Evolutionary conservation across 1,140 invertebrate species (phyloP).

Genomic region (Sycobia sp.): DNA sequence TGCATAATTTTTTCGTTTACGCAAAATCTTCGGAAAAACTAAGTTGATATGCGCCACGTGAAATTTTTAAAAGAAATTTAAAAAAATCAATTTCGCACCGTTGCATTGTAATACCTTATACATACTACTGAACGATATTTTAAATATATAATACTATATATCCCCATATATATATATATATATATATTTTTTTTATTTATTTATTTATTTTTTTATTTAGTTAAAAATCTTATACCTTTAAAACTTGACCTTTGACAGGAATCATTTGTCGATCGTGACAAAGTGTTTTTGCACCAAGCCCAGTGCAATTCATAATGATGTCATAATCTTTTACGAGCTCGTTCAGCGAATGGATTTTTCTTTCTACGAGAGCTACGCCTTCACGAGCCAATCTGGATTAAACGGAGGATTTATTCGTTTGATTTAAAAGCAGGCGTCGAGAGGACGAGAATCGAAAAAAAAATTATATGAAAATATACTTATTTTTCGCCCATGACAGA

Average conservation of each 20-base stretch:
- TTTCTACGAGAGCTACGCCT: conserved; percentile 66
- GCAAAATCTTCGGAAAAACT: too few species aligned
- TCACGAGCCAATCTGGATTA: conserved; percentile 63
- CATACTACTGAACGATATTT: too few species aligned
- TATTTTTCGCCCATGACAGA: conserved; percentile 75
- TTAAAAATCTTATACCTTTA: conserved; percentile 67
- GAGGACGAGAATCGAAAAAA: too few species aligned
- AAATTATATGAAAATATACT: conserved; percentile 52
- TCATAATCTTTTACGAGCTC: conserved; percentile 71
- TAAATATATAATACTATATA: too few species aligned
- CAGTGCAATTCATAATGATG: conserved; percentile 87
- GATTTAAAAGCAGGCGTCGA: too few species aligned
- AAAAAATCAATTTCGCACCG: too few species aligned
- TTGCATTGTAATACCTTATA: too few species aligned
- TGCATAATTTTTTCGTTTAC: too few species aligned
- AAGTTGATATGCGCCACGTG: too few species aligned
- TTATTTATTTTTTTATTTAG: neutral
- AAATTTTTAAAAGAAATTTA: too few species aligned
- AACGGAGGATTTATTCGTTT: conserved; percentile 9
- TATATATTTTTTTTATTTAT: too few species aligned
- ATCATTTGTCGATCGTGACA: conserved; percentile 78
- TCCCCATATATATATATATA: too few species aligned
- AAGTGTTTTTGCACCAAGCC: conserved; percentile 78
- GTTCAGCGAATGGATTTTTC: conserved; percentile 66
- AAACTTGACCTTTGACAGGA: conserved; percentile 87